Percentiles rank a stretch among this genome's conserved stretches.
Conservation (phyloP, 1,140 invertebrate genomes). For the Heliconius congener region DNA sequence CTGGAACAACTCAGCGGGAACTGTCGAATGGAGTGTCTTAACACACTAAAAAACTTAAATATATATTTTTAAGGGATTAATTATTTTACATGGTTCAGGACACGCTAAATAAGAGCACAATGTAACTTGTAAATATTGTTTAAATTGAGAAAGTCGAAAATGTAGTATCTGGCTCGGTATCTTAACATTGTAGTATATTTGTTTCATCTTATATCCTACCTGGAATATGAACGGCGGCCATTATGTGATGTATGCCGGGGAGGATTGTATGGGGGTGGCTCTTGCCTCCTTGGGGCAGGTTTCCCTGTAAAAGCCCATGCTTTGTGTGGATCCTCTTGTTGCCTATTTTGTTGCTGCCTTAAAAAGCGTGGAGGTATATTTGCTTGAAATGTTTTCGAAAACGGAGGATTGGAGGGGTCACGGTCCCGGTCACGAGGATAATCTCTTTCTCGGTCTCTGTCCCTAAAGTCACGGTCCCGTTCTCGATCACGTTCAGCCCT, state of each 20-base stretch:
- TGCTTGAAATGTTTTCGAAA: slow-evolving; percentile 88
- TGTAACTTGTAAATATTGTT: too few relatives aligned
- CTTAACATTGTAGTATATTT: background rate
- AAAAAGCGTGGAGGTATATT: slow-evolving; percentile 93
- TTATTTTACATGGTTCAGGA: too few relatives aligned
- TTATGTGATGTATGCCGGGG: slow-evolving; percentile 68
- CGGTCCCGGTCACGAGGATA: slow-evolving; percentile 45
- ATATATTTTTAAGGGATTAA: too few relatives aligned
- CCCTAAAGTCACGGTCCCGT: slow-evolving; percentile 37
- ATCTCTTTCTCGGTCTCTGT: slow-evolving; percentile 45
- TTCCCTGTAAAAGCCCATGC: slow-evolving; percentile 69
- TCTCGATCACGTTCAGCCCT: slow-evolving; percentile 55
- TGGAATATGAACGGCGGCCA: slow-evolving; percentile 72
- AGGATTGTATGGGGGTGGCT: slow-evolving; percentile 65
- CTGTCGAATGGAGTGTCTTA: too few relatives aligned
- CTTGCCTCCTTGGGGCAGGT: slow-evolving; percentile 74
- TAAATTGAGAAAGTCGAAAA: too few relatives aligned
- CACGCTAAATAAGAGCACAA: too few relatives aligned
- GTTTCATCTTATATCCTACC: slow-evolving; percentile 45
- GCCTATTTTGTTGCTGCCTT: slow-evolving; percentile 85
- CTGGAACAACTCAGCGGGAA: too few relatives aligned
- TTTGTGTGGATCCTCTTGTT: slow-evolving; percentile 70
- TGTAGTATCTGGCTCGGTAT: too few relatives aligned
- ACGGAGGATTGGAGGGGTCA: slow-evolving; percentile 77
- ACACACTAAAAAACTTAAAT: too few relatives aligned